Evolutionary conservation across 2,888 invertebrate genomes (phyloP), one percentile per base, ranked within the genome.

Genomic region (Ophion obscuratus): DNA sequence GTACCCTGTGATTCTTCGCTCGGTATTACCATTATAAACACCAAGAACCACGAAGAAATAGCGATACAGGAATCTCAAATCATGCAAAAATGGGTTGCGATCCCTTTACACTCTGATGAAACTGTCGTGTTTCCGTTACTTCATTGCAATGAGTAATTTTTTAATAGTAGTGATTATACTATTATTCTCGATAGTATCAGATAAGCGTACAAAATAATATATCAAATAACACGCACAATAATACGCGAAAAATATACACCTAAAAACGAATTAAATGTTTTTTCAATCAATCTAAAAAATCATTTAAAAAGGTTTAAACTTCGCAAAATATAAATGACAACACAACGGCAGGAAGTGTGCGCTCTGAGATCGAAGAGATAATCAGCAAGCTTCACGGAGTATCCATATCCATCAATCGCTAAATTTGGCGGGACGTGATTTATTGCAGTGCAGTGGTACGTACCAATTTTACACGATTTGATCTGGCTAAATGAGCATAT

Each of bases 271-370:
- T 57, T 57, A 57, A 57, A 57, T 40, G 0, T 57, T 57, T 57
- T 14, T 57, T 57, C 14, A 57, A 57, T 57, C 57, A 57, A 57
- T 57, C 57, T 57, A 57, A 17, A 57, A 14, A 57, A 57, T 57
- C 57, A 57, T 40, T 17, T 17, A 2, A 57, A 57, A 57, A 57
- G n/a, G 57, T 17, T 57, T 57, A n/a, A 5, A 57, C 57, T 57
- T 57, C 57, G 57, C 17, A 57, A 57, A 57, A 57, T n/a, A 57
- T 57, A 57, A 57, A 57, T n/a, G 57, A 57, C 57, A 57, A 57
- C 57, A 57, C 57, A n/a, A 57, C 57, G 57, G n/a, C 57, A 57
- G 57, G 57, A 57, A 57, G 57, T 57, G 57, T 57, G n/a, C 57
- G 57, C 57, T 57, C n/a, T 57, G 57, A 57, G n/a, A n/a, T 57